Evolutionary conservation across 2,888 invertebrate genomes (phyloP).

Genomic region (Caradrina kadenii): DNA sequence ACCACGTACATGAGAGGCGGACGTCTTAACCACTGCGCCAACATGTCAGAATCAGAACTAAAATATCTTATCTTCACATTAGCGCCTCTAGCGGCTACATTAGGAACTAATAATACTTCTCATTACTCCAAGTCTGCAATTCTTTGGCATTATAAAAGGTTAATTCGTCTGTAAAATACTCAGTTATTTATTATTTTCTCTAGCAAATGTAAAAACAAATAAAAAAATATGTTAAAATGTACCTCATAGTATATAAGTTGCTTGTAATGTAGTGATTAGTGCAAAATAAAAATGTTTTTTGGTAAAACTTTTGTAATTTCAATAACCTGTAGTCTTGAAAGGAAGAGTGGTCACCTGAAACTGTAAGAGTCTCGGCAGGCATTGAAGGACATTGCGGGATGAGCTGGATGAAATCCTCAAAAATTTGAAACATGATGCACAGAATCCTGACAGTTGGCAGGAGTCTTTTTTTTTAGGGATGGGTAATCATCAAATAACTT

Average conservation of each 20-base stretch:
- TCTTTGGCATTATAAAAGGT: slow-evolving; percentile 58
- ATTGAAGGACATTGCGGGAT: too few species aligned
- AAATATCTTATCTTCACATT: background rate
- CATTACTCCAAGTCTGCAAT: slow-evolving; percentile 11
- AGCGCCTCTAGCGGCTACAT: slow-evolving; percentile 19
- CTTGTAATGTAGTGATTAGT: slow-evolving; percentile 65
- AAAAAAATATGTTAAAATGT: slow-evolving; percentile 63
- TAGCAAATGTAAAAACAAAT: slow-evolving; percentile 73
- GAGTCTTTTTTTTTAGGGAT: too few species aligned
- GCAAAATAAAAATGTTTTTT: slow-evolving; percentile 58
- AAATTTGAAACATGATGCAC: too few species aligned
- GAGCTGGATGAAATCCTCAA: too few species aligned
- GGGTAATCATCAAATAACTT: too few species aligned
- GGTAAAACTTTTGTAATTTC: slow-evolving; percentile 24
- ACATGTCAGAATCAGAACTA: background rate
- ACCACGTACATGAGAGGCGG: too few species aligned
- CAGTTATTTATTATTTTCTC: slow-evolving; percentile 69
- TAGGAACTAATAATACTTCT: slow-evolving; percentile 39
- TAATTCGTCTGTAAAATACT: slow-evolving; percentile 68
- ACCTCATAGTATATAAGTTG: slow-evolving; percentile 64
- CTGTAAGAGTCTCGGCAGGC: too few species aligned
- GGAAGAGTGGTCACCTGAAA: too few species aligned
- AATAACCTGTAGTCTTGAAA: background rate
- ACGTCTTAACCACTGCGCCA: too few species aligned
- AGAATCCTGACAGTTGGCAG: too few species aligned